Conservation (phyloP, 2,797 vertebrate species). For the Anomalospiza imberbis region DNA sequence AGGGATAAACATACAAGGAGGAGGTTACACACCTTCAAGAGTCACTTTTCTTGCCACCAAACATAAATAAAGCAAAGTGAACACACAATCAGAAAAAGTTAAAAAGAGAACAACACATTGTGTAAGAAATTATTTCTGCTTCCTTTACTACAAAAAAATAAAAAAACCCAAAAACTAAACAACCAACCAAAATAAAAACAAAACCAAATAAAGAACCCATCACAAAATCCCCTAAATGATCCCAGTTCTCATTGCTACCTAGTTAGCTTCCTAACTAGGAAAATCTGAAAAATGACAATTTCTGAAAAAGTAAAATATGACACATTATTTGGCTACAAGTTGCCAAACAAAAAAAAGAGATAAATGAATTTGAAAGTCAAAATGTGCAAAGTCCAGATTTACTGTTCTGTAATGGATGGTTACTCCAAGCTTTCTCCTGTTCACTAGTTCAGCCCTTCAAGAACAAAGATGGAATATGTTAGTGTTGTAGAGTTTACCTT, state of each 20-base stretch:
- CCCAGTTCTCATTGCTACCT: neutral
- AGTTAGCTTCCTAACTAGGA: neutral
- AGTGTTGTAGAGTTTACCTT: constrained; percentile 75
- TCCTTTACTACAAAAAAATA: neutral
- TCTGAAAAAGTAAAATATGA: neutral
- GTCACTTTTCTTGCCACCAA: neutral
- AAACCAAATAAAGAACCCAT: accelerated
- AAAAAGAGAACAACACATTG: neutral
- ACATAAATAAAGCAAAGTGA: neutral
- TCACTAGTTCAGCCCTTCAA: neutral
- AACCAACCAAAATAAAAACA: neutral
- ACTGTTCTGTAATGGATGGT: neutral
- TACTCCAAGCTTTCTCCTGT: neutral
- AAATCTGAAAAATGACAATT: neutral
- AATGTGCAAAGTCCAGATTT: neutral
- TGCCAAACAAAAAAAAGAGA: neutral
- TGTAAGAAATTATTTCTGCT: neutral
- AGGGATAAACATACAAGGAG: neutral
- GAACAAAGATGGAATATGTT: neutral
- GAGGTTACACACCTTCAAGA: neutral
- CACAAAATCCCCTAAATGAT: neutral
- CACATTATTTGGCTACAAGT: neutral
- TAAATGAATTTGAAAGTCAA: neutral
- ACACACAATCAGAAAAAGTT: neutral
- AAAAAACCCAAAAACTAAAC: neutral